A percentile compares a stretch with the other conserved stretches of the same genome.
These are phyloP conservation scores for Orchesella cincta DNA, from an alignment of 1,140 invertebrate species.

Conservation along the genomic window DNA sequence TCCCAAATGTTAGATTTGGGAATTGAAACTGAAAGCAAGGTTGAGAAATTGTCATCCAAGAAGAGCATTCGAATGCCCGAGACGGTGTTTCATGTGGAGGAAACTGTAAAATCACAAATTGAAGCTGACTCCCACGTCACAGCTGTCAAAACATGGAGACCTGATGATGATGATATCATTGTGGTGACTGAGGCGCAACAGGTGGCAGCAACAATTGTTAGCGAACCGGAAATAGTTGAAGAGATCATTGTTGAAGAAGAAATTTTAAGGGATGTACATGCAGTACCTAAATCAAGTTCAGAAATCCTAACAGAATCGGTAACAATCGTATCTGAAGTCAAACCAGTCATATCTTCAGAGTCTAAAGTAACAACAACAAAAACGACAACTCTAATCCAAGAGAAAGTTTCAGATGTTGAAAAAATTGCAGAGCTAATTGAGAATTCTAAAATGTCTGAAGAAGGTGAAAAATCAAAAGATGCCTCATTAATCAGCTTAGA, in stretches of 20 bases:
- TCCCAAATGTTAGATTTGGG: constrained; percentile 21
- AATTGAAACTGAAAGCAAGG: constrained; percentile 29
- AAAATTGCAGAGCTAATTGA: constrained; percentile 1
- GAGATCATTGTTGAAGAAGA: background rate
- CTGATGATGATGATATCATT: background rate
- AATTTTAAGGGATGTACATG: background rate
- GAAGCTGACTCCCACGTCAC: background rate
- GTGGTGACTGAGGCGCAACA: constrained; percentile 4
- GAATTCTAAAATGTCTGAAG: background rate
- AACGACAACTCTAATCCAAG: background rate
- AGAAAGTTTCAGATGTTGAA: background rate
- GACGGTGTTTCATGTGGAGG: background rate
- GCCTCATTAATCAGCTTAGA: constrained; percentile 1
- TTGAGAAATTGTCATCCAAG: constrained; percentile 4
- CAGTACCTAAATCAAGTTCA: background rate
- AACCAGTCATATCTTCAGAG: too few relatives aligned
- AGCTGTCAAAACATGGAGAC: constrained; percentile 8
- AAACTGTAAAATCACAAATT: constrained; percentile 17
- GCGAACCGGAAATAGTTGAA: background rate
- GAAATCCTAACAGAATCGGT: too few relatives aligned
- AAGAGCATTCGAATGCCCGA: constrained; percentile 1
- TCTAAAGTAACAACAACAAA: background rate
- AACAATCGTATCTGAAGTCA: too few relatives aligned
- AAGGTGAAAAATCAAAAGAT: background rate
- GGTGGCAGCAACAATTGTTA: background rate